These are phyloP conservation scores for Sus cebifrons DNA, from an alignment of 2,797 vertebrate genomes.

Conservation along the genomic window DNA sequence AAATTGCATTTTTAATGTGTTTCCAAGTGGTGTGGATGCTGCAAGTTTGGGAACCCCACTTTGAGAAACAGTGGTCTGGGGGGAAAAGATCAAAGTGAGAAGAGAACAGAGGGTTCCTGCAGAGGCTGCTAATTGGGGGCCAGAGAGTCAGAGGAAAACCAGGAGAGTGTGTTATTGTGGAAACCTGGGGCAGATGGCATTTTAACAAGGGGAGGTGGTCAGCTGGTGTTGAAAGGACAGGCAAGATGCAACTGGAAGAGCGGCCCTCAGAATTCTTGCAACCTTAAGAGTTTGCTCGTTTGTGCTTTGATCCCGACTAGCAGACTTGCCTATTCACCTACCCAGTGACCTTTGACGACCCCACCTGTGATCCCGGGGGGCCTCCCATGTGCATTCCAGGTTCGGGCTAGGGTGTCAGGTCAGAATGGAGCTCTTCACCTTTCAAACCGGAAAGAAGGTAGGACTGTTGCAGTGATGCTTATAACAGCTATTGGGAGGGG, in stretches of 20 bases:
- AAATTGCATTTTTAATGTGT: neutral
- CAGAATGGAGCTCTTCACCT: neutral
- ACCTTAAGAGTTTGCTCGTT: neutral
- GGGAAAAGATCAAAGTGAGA: too few relatives aligned
- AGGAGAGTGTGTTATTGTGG: neutral
- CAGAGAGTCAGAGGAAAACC: neutral
- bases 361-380: neutral
- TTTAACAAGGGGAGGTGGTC: too few relatives aligned
- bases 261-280: neutral
- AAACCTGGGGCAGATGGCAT: neutral
- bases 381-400: neutral
- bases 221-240: neutral
- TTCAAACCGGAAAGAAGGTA: accelerated
- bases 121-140: neutral
- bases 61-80: neutral
- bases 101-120: neutral
- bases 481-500: neutral
- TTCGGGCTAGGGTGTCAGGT: neutral
- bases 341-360: neutral
- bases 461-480: neutral
- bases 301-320: neutral
- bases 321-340: neutral
- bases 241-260: neutral
- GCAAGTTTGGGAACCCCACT: neutral
- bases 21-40: too few relatives aligned